phyloP scores from a whole-genome alignment of 2,797 vertebrate species.

The Sus cebifrons region DNA sequence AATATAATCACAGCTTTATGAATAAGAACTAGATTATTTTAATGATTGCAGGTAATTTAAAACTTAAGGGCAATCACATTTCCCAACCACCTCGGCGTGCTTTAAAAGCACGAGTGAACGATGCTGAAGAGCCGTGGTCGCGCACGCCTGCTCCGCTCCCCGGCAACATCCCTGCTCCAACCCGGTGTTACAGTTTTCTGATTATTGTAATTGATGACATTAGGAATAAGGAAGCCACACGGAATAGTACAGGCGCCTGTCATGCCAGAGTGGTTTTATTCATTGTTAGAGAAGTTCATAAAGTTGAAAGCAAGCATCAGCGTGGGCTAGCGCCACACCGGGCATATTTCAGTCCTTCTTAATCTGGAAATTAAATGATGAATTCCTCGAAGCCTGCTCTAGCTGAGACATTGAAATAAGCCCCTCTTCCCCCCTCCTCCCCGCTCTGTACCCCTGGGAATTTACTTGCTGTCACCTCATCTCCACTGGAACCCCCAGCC shows the following conservation, averaged over 20 bases:
- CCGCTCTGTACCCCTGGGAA: neutral
- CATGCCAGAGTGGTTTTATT: slow-evolving; percentile 84
- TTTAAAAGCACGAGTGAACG: slow-evolving; percentile 58
- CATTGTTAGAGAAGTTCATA: slow-evolving; percentile 85
- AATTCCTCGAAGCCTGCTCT: neutral
- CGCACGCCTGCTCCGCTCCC: slow-evolving; percentile 59
- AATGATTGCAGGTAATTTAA: slow-evolving; percentile 87
- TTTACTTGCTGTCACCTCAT: rapidly evolving
- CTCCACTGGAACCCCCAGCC: neutral
- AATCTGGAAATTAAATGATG: slow-evolving; percentile 71
- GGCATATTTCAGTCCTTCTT: slow-evolving; percentile 54
- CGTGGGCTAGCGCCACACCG: slow-evolving; percentile 40
- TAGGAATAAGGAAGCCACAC: slow-evolving; percentile 75
- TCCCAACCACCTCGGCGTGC: slow-evolving; percentile 52
- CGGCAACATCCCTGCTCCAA: neutral
- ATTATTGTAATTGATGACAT: slow-evolving; percentile 86
- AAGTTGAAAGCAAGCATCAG: slow-evolving; percentile 78
- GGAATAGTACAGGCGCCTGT: slow-evolving; percentile 79
- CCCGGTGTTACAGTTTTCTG: slow-evolving; percentile 72
- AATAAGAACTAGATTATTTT: slow-evolving; percentile 87
- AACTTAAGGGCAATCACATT: slow-evolving; percentile 86
- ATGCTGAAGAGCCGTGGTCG: slow-evolving; percentile 55
- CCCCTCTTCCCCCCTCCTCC: neutral
- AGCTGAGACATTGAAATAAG: slow-evolving; percentile 24
- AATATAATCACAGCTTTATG: slow-evolving; percentile 85